Conservation (phyloP, 37 sponge, comb jelly and placozoan species). For the Aplysina aerophoba region DNA sequence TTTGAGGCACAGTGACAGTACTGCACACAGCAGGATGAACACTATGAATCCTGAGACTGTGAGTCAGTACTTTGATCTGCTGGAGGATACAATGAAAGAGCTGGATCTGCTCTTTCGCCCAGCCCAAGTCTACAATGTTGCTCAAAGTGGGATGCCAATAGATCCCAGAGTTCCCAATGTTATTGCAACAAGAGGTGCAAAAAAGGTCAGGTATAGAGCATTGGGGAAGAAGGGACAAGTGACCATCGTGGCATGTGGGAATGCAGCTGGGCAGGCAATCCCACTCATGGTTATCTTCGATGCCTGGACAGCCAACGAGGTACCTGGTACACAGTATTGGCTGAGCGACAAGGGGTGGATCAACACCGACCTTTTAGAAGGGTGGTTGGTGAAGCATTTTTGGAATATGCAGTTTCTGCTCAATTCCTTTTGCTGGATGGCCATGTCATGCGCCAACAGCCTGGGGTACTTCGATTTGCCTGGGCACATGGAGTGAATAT, state of each 20-base stretch:
- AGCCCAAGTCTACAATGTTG: constrained; percentile 51
- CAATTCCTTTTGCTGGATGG: constrained; percentile 61
- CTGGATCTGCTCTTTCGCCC: constrained; percentile 46
- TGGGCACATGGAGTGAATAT: constrained; percentile 30
- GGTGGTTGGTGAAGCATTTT: constrained; percentile 56
- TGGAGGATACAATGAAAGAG: constrained; percentile 21
- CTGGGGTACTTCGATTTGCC: constrained; percentile 33
- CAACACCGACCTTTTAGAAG: constrained; percentile 51
- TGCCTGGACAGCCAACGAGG: constrained; percentile 44
- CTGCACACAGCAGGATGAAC: constrained; percentile 47
- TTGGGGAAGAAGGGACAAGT: constrained; percentile 53
- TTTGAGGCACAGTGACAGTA: constrained; percentile 41
- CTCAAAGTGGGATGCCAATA: constrained; percentile 21
- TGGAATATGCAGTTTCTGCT: no score
- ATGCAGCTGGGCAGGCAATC: constrained; percentile 55
- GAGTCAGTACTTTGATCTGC: no score
- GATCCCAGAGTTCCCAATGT: neutral
- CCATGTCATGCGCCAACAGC: constrained; percentile 58
- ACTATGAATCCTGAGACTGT: no score
- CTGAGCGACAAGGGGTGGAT: constrained; percentile 68
- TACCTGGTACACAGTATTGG: constrained; percentile 62
- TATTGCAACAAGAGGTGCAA: constrained; percentile 12
- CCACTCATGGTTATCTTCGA: constrained; percentile 52
- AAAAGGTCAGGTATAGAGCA: constrained; percentile 27
- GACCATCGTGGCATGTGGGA: constrained; percentile 47